Evolutionary conservation across 2,113 vertebrate species (phyloP).

Genomic region (Hypomesus transpacificus): DNA sequence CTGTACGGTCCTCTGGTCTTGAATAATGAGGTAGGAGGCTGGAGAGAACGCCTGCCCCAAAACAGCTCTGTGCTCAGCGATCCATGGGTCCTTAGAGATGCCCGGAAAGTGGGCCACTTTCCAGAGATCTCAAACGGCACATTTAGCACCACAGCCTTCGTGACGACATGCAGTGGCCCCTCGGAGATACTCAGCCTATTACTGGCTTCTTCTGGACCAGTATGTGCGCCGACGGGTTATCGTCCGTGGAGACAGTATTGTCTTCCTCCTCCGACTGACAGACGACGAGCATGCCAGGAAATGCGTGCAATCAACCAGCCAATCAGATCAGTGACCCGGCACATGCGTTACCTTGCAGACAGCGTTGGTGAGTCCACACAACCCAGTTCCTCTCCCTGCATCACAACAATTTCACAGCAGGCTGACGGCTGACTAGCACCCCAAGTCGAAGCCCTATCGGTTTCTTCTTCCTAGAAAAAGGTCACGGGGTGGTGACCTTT

Average conservation of each 20-base stretch:
- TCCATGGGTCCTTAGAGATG: conserved; percentile 26
- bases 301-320: too few species aligned
- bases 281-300: too few species aligned
- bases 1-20: conserved; percentile 23
- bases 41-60: conserved; percentile 28
- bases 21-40: conserved; percentile 39
- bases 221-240: too few species aligned
- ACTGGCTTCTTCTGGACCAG: not conserved
- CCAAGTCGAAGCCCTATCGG: not conserved
- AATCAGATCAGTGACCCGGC: too few species aligned
- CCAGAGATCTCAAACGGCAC: conserved; percentile 28
- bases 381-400: not conserved
- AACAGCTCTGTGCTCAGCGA: conserved; percentile 30
- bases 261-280: too few species aligned
- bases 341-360: too few species aligned
- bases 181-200: too few species aligned
- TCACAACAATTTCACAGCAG: not conserved
- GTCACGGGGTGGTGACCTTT: not conserved
- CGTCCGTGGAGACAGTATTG: too few species aligned
- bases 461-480: not conserved
- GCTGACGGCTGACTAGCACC: not conserved
- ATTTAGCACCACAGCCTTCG: conserved; percentile 18
- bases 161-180: not conserved
- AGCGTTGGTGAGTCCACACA: not conserved
- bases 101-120: conserved; percentile 33